A percentile compares a stretch with the other conserved stretches of the same genome.
phyloP scores from a whole-genome alignment of 2,888 invertebrate genomes.

The Monochamus alternatus region DNA sequence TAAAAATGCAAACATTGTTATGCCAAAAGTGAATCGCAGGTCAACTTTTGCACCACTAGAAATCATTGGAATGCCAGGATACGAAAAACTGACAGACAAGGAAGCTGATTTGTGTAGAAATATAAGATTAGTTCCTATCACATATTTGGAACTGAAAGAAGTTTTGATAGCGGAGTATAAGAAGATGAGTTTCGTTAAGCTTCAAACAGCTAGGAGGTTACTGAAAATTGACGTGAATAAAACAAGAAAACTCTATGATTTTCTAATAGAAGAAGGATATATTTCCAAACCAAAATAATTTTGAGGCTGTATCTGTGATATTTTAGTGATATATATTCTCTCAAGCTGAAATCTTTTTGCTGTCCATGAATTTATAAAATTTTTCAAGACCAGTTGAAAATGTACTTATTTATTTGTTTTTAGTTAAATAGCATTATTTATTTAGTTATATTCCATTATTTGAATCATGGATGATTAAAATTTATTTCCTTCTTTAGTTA shows the following conservation, averaged over 20 bases:
- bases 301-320: background rate
- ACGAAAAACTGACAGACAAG: slow-evolving; percentile 78
- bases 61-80: slow-evolving; percentile 84
- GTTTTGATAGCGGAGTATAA: slow-evolving; percentile 83
- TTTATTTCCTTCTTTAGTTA: too few relatives aligned
- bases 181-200: slow-evolving; percentile 81
- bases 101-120: slow-evolving; percentile 87
- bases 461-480: too few relatives aligned
- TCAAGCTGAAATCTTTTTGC: background rate
- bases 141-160: slow-evolving; percentile 85
- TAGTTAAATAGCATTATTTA: too few relatives aligned
- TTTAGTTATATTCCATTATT: too few relatives aligned
- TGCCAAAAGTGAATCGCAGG: slow-evolving; percentile 61
- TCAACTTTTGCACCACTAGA: slow-evolving; percentile 75
- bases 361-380: too few relatives aligned
- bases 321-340: background rate
- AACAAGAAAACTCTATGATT: slow-evolving; percentile 90
- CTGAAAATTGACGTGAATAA: slow-evolving; percentile 96
- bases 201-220: slow-evolving; percentile 87
- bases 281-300: slow-evolving; percentile 74
- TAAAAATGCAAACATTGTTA: slow-evolving; percentile 46
- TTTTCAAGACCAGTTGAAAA: too few relatives aligned
- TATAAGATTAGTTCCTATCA: slow-evolving; percentile 83
- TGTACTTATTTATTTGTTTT: too few relatives aligned
- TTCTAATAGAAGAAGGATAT: slow-evolving; percentile 81